Evolutionary conservation across 2,888 invertebrate species (phyloP), one percentile per base, ranked within the genome.

Genomic region (Julus scanicus): DNA sequence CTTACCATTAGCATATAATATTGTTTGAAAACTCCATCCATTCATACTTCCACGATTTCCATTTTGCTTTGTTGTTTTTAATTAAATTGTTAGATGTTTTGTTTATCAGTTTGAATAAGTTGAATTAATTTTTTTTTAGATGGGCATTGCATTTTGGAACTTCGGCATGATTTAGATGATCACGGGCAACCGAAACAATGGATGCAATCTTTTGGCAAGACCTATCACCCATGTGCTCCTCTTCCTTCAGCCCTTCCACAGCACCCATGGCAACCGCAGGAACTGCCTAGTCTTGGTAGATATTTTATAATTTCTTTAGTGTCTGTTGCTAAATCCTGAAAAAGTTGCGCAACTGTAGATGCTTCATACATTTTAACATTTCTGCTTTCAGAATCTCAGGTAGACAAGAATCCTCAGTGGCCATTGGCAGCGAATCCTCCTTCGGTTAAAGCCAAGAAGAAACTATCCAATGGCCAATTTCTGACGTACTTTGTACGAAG

Each of bases 131-230:
- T 83, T n/a, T 49, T 83, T 89, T n/a, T 44, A 89, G 89, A 87
- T 86, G 89, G 89, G 13, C 87, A 88, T 29, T 89, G 89, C 39
- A 88, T 89, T 48, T 57, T 89, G 86, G 89, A 89, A 86, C 86
- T 89, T 17, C 63, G 48, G 2, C 89, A 89, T 80, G 80, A 86
- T 39, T 40, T 80, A 15, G 86, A 86, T 13, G 87, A 87, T 20
- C 63, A 53, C 4, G 86, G 88, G 13, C 88, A 57, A 29, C 83
- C 88, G 13, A 88, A 86, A 49, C 84, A 89, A 44, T 89, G 89
- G 89, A 87, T 89, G 40, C 89, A 89, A 48, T 87, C 88, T 2
- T 89, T 29, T 57, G 89, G 89, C n/a, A 89, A 88, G 39, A 89
- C 84, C 17, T 88, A 87, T 53, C 84, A 86, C n/a, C 87, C 88